Evolutionary conservation across 2,113 vertebrate species (phyloP), one percentile per base, ranked within the genome.

Genomic region (Loxodonta africana): DNA sequence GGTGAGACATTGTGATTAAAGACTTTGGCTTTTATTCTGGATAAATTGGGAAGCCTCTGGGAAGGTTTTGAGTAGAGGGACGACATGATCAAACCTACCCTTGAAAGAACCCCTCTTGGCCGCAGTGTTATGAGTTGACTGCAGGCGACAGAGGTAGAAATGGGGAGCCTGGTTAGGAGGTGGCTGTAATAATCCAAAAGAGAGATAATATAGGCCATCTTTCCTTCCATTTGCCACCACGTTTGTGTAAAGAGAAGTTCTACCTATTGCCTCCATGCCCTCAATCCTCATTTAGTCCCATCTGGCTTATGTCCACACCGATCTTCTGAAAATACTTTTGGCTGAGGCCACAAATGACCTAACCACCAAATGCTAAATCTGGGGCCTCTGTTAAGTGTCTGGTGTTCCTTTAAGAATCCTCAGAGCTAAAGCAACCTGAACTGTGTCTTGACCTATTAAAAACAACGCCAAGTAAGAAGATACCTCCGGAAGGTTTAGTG

Each of bases 291-390:
- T 30, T 65, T 7, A 9, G 37, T 74, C 53, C 48, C n/a, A 33
- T 65, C n/a, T 76, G n/a, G 37, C 81, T 84, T 77, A 83, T 63
- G 62, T 26, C 20, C 51, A 28, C 51, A 46, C 21, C 48, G 11
- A 7, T 83, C 5, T 94, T 65, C 80, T 74, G 63, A 90, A 96
- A 96, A 90, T 84, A 30, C 5, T 86, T 81, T 91, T 48, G 76
- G 57, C 91, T 82, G 67, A 95, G 51, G 60, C 87, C 82, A 83
- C 77, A 90, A 53, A 41, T 90, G 41, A 76, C 33, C 44, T 41
- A 44, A 77, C 21, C 51, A 76, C n/a, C 91, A 88, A 77, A 71
- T 71, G 83, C 28, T 57, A 95, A 21, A 48, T 44, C 33, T 15
- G 11, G 21, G 46, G 33, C 5, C 90, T 88, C 76, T 94, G 12